Conservation (phyloP, 1,140 invertebrate species). For the Aphaenogaster rudis region DNA sequence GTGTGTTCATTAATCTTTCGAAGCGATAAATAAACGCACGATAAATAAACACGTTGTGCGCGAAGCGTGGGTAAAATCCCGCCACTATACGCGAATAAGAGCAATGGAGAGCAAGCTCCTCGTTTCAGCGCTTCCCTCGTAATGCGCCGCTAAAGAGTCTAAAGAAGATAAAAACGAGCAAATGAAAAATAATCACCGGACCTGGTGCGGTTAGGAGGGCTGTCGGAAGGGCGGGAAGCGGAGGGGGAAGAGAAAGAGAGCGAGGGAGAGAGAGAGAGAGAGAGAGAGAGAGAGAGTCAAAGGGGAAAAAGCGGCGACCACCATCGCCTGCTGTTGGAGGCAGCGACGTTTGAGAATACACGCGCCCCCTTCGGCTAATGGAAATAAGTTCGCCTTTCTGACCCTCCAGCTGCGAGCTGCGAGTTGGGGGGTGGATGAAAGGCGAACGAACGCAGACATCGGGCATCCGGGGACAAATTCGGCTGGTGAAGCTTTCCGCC, state of each 20-base stretch:
- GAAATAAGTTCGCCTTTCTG: conserved; percentile 80
- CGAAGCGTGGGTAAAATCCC: conserved; percentile 39
- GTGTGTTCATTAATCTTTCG: conserved; percentile 47
- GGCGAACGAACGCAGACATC: conserved; percentile 29
- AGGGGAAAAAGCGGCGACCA: conserved; percentile 56
- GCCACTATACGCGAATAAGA: conserved; percentile 53
- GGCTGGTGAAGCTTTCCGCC: conserved; percentile 75
- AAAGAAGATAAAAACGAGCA: conserved; percentile 77
- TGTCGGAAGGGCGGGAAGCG: conserved; percentile 23
- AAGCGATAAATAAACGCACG: conserved; percentile 53
- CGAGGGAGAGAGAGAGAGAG: conserved; percentile 29
- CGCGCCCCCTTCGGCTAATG: conserved; percentile 79
- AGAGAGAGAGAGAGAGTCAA: conserved; percentile 45
- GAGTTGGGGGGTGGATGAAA: conserved; percentile 26
- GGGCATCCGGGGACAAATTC: conserved; percentile 70
- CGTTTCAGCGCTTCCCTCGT: conserved; percentile 65
- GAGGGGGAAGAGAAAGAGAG: conserved; percentile 14
- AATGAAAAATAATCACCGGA: conserved; percentile 80
- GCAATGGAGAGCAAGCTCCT: conserved; percentile 53
- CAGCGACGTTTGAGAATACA: conserved; percentile 71
- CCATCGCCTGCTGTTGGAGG: conserved; percentile 48
- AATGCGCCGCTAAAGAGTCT: conserved; percentile 69
- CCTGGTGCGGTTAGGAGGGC: conserved; percentile 59
- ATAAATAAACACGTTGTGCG: conserved; percentile 61
- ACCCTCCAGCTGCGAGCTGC: conserved; percentile 58